Percentiles rank a stretch among this genome's conserved stretches.
Conservation (phyloP, 2,888 invertebrate species). For the Tetragnatha montana region DNA sequence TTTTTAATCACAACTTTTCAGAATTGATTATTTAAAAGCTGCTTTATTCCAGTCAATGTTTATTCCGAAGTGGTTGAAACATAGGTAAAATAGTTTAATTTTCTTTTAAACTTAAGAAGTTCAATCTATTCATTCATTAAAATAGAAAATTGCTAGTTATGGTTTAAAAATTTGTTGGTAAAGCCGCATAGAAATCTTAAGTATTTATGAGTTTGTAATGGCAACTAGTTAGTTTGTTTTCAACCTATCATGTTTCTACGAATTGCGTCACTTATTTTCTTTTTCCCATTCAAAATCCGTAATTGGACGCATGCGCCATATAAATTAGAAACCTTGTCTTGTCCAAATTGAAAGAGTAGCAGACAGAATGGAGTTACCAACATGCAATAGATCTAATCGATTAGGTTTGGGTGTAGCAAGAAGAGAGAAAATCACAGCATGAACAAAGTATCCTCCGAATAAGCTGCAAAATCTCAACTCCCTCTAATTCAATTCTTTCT, state of each 20-base stretch:
- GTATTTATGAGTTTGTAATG: not conserved
- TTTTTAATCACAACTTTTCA: not conserved
- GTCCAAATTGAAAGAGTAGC: not conserved
- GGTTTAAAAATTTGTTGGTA: no score
- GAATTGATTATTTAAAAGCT: not conserved
- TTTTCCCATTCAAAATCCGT: conserved; percentile 27
- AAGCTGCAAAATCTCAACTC: not conserved
- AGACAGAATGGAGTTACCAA: not conserved
- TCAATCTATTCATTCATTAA: no score
- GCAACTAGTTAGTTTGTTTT: conserved; percentile 34
- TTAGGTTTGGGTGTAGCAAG: not conserved
- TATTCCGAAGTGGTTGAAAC: not conserved
- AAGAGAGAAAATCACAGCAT: not conserved
- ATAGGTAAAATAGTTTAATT: no score
- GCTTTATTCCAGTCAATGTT: no score
- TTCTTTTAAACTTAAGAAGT: no score
- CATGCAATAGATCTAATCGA: not conserved
- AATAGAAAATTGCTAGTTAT: no score
- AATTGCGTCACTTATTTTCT: conserved; percentile 62
- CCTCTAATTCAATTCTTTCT: not conserved
- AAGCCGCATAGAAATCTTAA: no score
- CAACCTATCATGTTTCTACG: conserved; percentile 47
- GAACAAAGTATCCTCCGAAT: not conserved
- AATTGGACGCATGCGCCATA: conserved; percentile 42
- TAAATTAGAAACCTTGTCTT: not conserved